Evolutionary conservation across 2,113 vertebrate genomes (phyloP).

Genomic region (Ciconia stormi): DNA sequence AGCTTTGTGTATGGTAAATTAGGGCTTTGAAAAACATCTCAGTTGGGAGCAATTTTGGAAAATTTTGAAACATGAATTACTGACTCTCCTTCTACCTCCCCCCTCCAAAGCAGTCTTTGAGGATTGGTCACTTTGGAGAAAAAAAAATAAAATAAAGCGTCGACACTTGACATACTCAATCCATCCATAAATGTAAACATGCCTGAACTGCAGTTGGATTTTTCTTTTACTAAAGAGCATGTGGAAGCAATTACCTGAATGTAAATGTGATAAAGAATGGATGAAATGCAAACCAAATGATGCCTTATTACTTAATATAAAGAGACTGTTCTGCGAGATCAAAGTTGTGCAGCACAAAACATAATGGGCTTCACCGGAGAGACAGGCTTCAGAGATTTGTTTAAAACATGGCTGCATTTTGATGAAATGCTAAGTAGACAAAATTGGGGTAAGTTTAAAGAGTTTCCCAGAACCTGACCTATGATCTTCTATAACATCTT

Average conservation of each 20-base stretch:
- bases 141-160: neutral
- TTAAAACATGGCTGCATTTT: slow-evolving; percentile 1
- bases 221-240: slow-evolving; percentile 52
- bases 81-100: neutral
- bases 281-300: slow-evolving; percentile 66
- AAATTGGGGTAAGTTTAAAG: slow-evolving; percentile 18
- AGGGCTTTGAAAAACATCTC: slow-evolving; percentile 31
- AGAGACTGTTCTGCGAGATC: slow-evolving; percentile 52
- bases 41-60: slow-evolving; percentile 44
- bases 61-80: slow-evolving; percentile 13
- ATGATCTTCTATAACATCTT: neutral
- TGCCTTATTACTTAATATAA: slow-evolving; percentile 66
- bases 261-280: slow-evolving; percentile 66
- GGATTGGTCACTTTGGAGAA: neutral
- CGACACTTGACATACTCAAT: slow-evolving; percentile 32
- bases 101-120: neutral
- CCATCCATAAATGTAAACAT: slow-evolving; percentile 39
- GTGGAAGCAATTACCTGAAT: slow-evolving; percentile 69
- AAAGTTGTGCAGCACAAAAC: slow-evolving; percentile 40
- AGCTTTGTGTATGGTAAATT: neutral
- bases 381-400: slow-evolving; percentile 13
- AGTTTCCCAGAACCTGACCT: neutral
- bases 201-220: slow-evolving; percentile 23
- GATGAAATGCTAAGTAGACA: slow-evolving; percentile 49
- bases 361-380: slow-evolving; percentile 17